A percentile compares a stretch with the other conserved stretches of the same genome.
phyloP scores from a whole-genome alignment of 2,797 vertebrate species.

The Lepus oiostolus region DNA sequence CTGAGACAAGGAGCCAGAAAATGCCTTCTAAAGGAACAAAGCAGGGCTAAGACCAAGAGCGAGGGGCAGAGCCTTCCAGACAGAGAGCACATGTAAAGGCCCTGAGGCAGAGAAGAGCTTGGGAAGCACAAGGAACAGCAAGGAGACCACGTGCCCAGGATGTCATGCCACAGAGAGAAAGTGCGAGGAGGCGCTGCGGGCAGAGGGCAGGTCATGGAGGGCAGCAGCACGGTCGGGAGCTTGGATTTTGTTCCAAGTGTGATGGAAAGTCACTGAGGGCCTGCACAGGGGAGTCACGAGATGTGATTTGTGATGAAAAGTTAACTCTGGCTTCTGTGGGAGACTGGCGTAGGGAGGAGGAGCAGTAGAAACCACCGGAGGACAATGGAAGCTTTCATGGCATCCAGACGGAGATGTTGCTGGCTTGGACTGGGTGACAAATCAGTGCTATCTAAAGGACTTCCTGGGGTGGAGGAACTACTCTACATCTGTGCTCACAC shows the following conservation, averaged over 20 bases:
- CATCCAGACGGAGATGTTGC: background rate
- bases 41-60: background rate
- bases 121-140: background rate
- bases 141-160: background rate
- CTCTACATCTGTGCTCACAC: background rate
- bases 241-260: conserved; percentile 32
- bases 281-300: background rate
- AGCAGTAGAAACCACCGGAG: conserved; percentile 20
- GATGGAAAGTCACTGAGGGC: conserved; percentile 13
- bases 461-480: conserved; percentile 26
- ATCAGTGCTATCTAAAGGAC: background rate
- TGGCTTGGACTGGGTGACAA: background rate
- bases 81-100: background rate
- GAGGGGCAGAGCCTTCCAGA: background rate
- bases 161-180: background rate
- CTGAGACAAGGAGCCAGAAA: conserved; percentile 19
- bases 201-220: background rate
- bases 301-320: conserved; percentile 53
- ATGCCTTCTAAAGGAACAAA: conserved; percentile 1
- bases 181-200: background rate
- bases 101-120: conserved; percentile 26
- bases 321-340: conserved; percentile 38
- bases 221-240: background rate
- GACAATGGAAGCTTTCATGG: background rate
- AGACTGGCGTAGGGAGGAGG: background rate